Evolutionary conservation across 2,888 invertebrate species (phyloP), one percentile per base, ranked within the genome.

Genomic region (Apotomis turbidana): DNA sequence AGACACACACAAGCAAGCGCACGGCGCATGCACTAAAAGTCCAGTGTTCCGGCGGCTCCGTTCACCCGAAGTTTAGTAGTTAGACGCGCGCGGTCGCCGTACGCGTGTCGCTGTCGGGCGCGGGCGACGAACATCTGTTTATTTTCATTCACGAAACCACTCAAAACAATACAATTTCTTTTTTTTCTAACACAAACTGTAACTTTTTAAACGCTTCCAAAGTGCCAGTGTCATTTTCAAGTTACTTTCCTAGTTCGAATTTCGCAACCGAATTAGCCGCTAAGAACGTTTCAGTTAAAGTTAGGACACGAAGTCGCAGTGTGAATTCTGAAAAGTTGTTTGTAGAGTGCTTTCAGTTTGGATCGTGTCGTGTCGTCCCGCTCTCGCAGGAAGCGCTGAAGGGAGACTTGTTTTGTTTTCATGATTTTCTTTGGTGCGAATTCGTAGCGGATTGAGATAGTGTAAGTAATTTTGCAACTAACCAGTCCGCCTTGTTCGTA

Each of bases 241-340:
- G 85, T 85, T 81, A 41, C 81, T 81, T 79, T 77, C 70, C 74
- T 80, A 77, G 78, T 75, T 78, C 68, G 54, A 76, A 77, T 78
- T 75, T 78, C 68, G 54, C 76, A 76, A 79, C 77, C 77, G 80
- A 81, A 81, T 85, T 84, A 82, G 77, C 76, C 79, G 81, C 76
- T 78, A 78, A 64, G 72, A 68, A 71, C 74, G 78, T 81, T 84
- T 83, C 81, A 76, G 76, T 78, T 78, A 78, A 81, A 82, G 79
- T 81, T 79, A 83, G 78, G 79, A 81, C 81, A 77, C 79, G 80
- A 66, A 81, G 83, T 83, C 81, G 80, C 80, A 82, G 84, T 86
- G 89, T 84, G 84, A 83, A 83, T 85, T 84, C 84, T 87, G 86
- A 87, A 89, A 90, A 91, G 90, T 92, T 90, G 90, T 92, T 90